phyloP scores from a whole-genome alignment of 2,888 invertebrate genomes.

The Scaptomyza cyrtandrae region DNA sequence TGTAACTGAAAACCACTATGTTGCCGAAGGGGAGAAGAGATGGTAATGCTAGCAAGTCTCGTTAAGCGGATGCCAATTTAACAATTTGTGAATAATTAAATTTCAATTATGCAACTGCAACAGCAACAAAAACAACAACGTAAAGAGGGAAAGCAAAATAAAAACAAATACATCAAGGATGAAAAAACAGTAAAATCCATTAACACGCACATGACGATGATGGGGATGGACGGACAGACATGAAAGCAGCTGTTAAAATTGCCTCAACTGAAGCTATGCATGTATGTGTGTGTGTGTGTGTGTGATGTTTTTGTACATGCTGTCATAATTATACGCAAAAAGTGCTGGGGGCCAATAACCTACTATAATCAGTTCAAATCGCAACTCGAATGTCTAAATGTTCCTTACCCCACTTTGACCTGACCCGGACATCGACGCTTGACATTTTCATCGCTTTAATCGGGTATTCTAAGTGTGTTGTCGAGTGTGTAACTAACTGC shows the following conservation, averaged over 20 bases:
- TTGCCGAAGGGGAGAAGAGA: background rate
- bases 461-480: background rate
- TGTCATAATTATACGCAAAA: conserved; percentile 61
- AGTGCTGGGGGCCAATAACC: conserved; percentile 54
- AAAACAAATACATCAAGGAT: conserved; percentile 15
- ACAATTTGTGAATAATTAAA: conserved; percentile 78
- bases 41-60: conserved; percentile 14
- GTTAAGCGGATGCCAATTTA: conserved; percentile 64
- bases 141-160: conserved; percentile 1
- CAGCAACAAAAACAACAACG: conserved; percentile 9
- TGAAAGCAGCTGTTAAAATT: conserved; percentile 45
- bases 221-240: conserved; percentile 6
- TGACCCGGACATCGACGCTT: conserved; percentile 16
- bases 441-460: background rate
- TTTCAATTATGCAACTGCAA: conserved; percentile 72
- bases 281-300: conserved; percentile 10
- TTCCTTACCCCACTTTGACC: background rate
- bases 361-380: conserved; percentile 10
- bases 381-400: background rate
- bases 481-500: background rate
- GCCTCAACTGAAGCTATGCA: conserved; percentile 5
- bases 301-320: conserved; percentile 53
- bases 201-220: conserved; percentile 54
- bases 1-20: conserved; percentile 53
- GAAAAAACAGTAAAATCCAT: conserved; percentile 62